These are phyloP conservation scores for Micrasema minimum DNA, from an alignment of 1,140 invertebrate genomes.

Conservation along the genomic window DNA sequence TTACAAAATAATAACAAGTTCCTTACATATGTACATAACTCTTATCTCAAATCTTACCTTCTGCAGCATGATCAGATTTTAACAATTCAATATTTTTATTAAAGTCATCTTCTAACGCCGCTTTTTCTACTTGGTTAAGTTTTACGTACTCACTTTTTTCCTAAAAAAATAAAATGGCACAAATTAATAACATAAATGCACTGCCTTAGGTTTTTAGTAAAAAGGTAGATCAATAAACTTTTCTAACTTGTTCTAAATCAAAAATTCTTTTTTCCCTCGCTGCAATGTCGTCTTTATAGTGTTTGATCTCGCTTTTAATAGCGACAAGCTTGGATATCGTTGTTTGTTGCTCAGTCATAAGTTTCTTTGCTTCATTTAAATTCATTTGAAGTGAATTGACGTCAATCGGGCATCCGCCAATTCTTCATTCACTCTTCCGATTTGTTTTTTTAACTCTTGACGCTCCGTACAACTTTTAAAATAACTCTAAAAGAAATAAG, in stretches of 20 bases:
- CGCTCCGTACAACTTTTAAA: slow-evolving; percentile 16
- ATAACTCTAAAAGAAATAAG: slow-evolving; percentile 25
- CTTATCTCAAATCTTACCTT: slow-evolving; percentile 23
- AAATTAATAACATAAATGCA: too few species aligned
- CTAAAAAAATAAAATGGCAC: slow-evolving; percentile 25
- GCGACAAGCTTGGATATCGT: slow-evolving; percentile 62
- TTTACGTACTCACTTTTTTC: slow-evolving; percentile 27
- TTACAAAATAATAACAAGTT: too few species aligned
- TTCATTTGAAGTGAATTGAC: slow-evolving; percentile 61
- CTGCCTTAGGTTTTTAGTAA: too few species aligned
- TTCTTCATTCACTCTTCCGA: slow-evolving; percentile 22
- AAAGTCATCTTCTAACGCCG: slow-evolving; percentile 16
- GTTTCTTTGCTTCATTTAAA: slow-evolving; percentile 60
- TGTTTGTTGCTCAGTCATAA: slow-evolving; percentile 63
- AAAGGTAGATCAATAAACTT: neutral
- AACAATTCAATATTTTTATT: slow-evolving; percentile 13
- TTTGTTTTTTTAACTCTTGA: slow-evolving; percentile 35
- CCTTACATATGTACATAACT: neutral
- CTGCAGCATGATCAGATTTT: slow-evolving; percentile 22
- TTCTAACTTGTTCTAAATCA: slow-evolving; percentile 59
- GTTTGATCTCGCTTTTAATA: slow-evolving; percentile 62
- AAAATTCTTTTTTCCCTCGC: slow-evolving; percentile 57
- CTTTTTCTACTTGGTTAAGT: slow-evolving; percentile 15
- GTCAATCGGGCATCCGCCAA: slow-evolving; percentile 55
- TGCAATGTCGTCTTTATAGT: slow-evolving; percentile 59